A percentile compares a stretch with the other conserved stretches of the same genome.
phyloP scores from a whole-genome alignment of 2,797 vertebrate genomes.

The Masticophis lateralis region DNA sequence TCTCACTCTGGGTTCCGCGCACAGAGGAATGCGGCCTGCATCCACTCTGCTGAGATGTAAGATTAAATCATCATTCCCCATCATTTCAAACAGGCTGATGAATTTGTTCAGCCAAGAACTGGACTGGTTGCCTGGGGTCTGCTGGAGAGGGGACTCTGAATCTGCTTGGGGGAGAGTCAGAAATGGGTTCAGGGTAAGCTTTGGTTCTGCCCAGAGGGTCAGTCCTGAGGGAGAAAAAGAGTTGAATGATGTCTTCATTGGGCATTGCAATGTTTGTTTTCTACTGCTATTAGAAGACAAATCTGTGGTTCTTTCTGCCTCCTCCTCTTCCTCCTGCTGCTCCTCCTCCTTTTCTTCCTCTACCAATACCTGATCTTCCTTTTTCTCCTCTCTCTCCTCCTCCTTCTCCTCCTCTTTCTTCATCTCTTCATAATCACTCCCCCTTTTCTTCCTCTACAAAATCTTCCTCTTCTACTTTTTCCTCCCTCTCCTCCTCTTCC shows the following conservation, averaged over 20 bases:
- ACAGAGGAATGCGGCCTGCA: slow-evolving; percentile 88
- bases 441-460: neutral
- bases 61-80: slow-evolving; percentile 74
- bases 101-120: slow-evolving; percentile 78
- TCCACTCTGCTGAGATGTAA: slow-evolving; percentile 80
- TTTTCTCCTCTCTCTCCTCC: neutral
- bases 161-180: slow-evolving; percentile 40
- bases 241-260: neutral
- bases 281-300: neutral
- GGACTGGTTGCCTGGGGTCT: slow-evolving; percentile 74
- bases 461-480: no score
- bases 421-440: no score
- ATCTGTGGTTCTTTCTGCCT: neutral
- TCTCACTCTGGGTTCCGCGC: slow-evolving; percentile 77
- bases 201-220: neutral
- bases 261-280: neutral
- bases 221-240: neutral
- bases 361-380: neutral
- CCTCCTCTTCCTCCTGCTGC: fast-evolving
- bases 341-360: neutral
- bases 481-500: no score
- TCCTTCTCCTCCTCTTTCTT: neutral
- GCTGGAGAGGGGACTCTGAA: slow-evolving; percentile 59
- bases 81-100: slow-evolving; percentile 81
- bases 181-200: neutral